These are phyloP conservation scores for Heloderma charlesbogerti DNA, from an alignment of 2,113 vertebrate genomes.

Conservation along the genomic window DNA sequence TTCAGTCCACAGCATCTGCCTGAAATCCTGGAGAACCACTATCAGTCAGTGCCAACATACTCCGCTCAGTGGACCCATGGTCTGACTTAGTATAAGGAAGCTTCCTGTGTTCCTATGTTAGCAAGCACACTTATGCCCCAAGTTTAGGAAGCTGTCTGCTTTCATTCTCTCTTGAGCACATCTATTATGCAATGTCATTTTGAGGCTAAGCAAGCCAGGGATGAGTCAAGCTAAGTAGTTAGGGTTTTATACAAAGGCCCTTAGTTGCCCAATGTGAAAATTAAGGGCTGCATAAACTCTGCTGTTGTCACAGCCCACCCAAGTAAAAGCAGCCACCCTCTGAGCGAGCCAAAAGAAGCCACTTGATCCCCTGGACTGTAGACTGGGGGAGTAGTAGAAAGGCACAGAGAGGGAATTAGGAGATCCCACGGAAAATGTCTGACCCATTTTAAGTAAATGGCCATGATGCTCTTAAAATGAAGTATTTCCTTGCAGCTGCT, in stretches of 20 bases:
- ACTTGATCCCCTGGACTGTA: conserved; percentile 52
- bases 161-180: no score
- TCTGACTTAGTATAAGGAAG: no score
- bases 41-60: no score
- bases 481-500: conserved; percentile 41
- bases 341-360: neutral
- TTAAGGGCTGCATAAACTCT: neutral
- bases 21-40: no score
- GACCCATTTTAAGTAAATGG: conserved; percentile 57
- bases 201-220: neutral
- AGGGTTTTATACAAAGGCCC: neutral
- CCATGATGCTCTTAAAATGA: conserved; percentile 51
- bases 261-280: neutral
- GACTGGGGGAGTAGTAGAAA: conserved; percentile 52
- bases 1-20: no score
- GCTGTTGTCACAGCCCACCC: no score
- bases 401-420: conserved; percentile 42
- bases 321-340: neutral
- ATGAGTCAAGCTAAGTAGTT: neutral
- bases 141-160: neutral
- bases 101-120: no score
- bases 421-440: conserved; percentile 68
- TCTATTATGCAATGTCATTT: neutral
- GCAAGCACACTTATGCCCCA: neutral
- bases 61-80: no score